Evolutionary conservation across 2,113 vertebrate species (phyloP).

Genomic region (Perccottus glenii): DNA sequence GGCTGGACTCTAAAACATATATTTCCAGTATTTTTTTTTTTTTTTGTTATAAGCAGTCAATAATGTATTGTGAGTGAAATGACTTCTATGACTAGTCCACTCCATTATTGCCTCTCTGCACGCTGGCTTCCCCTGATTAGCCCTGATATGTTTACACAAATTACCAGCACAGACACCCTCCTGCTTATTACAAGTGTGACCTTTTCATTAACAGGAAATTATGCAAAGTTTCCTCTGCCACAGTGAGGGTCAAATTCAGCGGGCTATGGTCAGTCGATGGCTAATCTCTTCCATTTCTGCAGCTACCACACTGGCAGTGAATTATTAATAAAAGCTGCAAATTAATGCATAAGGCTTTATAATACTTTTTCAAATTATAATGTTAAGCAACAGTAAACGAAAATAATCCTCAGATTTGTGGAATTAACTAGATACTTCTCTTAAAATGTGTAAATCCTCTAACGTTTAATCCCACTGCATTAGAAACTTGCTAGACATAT

Average conservation of each 20-base stretch:
- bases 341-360: background rate
- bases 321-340: background rate
- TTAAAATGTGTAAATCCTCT: too few relatives aligned
- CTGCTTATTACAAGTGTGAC: slow-evolving; percentile 29
- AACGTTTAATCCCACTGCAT: too few relatives aligned
- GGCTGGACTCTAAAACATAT: too few relatives aligned
- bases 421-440: too few relatives aligned
- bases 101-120: slow-evolving; percentile 16
- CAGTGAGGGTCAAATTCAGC: background rate
- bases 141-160: slow-evolving; percentile 43
- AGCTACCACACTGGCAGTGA: background rate
- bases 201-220: slow-evolving; percentile 53
- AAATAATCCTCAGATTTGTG: too few relatives aligned
- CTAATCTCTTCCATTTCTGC: slow-evolving; percentile 19
- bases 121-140: slow-evolving; percentile 36
- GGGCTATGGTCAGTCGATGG: slow-evolving; percentile 5
- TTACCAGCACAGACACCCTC: slow-evolving; percentile 24
- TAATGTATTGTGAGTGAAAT: too few relatives aligned
- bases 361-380: background rate
- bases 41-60: too few relatives aligned
- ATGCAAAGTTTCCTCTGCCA: slow-evolving; percentile 13
- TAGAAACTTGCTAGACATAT: too few relatives aligned
- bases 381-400: background rate
- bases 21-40: too few relatives aligned
- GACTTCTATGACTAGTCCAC: too few relatives aligned